A percentile compares a stretch with the other conserved stretches of the same genome.
These are phyloP conservation scores for Falco cherrug DNA, from an alignment of 2,797 vertebrate genomes.

Conservation along the genomic window DNA sequence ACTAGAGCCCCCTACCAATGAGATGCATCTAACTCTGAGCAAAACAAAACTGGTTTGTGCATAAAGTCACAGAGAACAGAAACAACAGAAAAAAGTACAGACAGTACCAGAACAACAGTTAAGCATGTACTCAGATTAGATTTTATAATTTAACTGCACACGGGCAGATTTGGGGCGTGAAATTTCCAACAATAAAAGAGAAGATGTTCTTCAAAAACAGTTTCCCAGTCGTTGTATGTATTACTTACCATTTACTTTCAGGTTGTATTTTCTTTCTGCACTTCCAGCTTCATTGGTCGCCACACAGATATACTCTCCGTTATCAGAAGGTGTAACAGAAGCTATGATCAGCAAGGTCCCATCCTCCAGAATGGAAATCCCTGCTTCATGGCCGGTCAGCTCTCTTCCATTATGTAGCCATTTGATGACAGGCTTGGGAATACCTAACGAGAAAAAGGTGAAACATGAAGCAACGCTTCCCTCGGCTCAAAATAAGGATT, in stretches of 20 bases:
- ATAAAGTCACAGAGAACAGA: neutral
- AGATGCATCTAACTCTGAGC: neutral
- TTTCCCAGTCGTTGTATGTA: neutral
- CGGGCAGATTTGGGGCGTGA: neutral
- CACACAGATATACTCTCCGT: slow-evolving; percentile 90
- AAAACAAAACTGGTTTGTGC: neutral
- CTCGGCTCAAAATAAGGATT: neutral
- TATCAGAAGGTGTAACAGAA: slow-evolving; percentile 86
- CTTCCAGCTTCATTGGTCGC: slow-evolving; percentile 93
- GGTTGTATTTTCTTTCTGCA: slow-evolving; percentile 91
- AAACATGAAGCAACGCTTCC: fast-evolving
- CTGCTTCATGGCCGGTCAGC: slow-evolving; percentile 86
- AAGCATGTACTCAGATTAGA: neutral
- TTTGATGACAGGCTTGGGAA: slow-evolving; percentile 90
- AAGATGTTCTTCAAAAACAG: neutral
- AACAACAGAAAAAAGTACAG: neutral
- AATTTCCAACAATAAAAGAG: neutral
- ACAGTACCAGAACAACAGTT: neutral
- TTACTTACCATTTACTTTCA: slow-evolving; percentile 91
- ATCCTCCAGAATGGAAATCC: slow-evolving; percentile 88
- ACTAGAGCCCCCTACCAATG: neutral
- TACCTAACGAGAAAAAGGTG: slow-evolving; percentile 75
- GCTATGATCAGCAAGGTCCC: slow-evolving; percentile 87
- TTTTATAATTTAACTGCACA: neutral
- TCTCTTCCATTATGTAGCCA: slow-evolving; percentile 92